phyloP scores from a whole-genome alignment of 2,113 vertebrate genomes.

The Tauraco erythrolophus region DNA sequence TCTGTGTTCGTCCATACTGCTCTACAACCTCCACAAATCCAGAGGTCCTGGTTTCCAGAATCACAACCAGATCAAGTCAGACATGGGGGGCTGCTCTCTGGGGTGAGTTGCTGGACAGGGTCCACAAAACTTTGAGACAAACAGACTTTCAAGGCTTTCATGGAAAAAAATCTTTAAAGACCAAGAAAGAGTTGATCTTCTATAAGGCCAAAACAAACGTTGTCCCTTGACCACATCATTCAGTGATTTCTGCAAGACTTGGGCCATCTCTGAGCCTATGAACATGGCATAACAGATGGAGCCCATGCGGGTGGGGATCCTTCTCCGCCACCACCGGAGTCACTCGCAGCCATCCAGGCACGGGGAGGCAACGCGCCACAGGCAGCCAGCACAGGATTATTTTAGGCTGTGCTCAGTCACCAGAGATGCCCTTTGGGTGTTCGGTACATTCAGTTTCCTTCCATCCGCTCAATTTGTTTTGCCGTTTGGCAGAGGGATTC shows the following conservation, averaged over 20 bases:
- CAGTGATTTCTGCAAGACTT: not conserved
- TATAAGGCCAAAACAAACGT: not conserved
- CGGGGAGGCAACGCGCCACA: not conserved
- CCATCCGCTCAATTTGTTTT: not conserved
- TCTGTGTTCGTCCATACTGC: not conserved
- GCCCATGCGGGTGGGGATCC: accelerated
- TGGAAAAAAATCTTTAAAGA: not conserved
- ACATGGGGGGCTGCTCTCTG: accelerated
- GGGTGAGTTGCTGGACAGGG: not conserved
- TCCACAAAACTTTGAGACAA: not conserved
- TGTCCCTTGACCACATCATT: not conserved
- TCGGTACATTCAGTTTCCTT: not conserved
- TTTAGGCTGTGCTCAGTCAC: not conserved
- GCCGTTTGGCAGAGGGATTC: not conserved
- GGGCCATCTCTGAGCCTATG: not conserved
- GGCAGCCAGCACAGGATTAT: not conserved
- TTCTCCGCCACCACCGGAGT: not conserved
- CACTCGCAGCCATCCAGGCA: not conserved
- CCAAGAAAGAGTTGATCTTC: not conserved
- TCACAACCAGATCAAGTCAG: not conserved
- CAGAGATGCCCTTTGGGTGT: not conserved
- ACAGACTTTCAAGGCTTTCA: not conserved
- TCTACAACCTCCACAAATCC: not conserved
- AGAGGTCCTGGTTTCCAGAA: not conserved
- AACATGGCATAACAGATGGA: not conserved